These are phyloP conservation scores for Agrochola litura DNA, from an alignment of 2,888 invertebrate species.

Conservation along the genomic window DNA sequence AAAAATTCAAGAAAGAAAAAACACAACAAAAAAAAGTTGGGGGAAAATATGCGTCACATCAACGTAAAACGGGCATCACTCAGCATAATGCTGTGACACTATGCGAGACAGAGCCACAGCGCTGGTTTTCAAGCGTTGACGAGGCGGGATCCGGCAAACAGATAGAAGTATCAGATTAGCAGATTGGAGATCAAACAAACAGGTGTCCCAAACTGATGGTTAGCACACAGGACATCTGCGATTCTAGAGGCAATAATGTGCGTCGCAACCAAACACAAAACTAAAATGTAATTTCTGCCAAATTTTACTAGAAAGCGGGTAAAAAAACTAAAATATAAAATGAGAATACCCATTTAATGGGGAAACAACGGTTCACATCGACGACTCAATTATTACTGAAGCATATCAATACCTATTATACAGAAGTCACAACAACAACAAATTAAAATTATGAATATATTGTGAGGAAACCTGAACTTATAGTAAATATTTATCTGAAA, in stretches of 20 bases:
- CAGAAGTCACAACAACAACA: neutral
- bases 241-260: neutral
- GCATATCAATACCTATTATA: neutral
- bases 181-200: neutral
- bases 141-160: neutral
- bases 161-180: neutral
- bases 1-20: neutral
- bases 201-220: neutral
- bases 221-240: neutral
- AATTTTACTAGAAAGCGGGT: neutral
- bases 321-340: neutral
- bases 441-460: neutral
- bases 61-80: too few species aligned
- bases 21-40: too few species aligned
- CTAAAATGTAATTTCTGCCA: neutral
- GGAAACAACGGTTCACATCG: neutral
- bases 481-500: neutral
- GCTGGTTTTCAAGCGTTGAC: neutral
- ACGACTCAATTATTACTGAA: conserved; percentile 1
- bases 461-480: neutral
- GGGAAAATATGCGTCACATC: too few species aligned
- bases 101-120: neutral
- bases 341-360: neutral
- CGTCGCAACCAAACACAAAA: neutral
- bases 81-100: too few species aligned